Conservation (phyloP, 2,797 vertebrate genomes). For the Notolepis coatsorum region DNA sequence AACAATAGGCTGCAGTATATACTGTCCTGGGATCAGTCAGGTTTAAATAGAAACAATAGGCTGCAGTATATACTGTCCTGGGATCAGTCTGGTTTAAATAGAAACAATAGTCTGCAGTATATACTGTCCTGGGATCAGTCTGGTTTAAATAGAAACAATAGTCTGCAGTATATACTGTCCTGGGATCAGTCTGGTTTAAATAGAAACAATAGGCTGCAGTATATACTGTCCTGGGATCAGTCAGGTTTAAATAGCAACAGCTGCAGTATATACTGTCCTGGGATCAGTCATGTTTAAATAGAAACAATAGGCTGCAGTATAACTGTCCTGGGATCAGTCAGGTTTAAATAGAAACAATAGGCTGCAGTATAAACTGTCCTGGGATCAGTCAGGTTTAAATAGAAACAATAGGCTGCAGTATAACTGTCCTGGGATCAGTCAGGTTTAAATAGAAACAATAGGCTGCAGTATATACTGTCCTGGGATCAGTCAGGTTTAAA, state of each 20-base stretch:
- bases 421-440: constrained; percentile 50
- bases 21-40: constrained; percentile 49
- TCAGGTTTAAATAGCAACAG: constrained; percentile 63
- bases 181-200: constrained; percentile 60
- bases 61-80: constrained; percentile 49
- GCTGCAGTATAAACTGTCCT: constrained; percentile 49
- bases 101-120: constrained; percentile 66
- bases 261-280: constrained; percentile 49
- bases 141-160: constrained; percentile 68
- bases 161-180: constrained; percentile 51
- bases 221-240: constrained; percentile 53
- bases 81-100: constrained; percentile 61
- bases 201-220: constrained; percentile 66
- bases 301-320: constrained; percentile 66
- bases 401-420: constrained; percentile 65
- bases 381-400: constrained; percentile 62
- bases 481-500: constrained; percentile 60
- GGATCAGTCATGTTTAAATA: constrained; percentile 62
- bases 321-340: constrained; percentile 50
- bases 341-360: constrained; percentile 69
- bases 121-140: constrained; percentile 50
- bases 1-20: constrained; percentile 68
- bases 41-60: constrained; percentile 69
- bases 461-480: constrained; percentile 51
- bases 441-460: constrained; percentile 68